Evolutionary conservation across 2,888 invertebrate genomes (phyloP).

Genomic region (Drosophila subquinaria): DNA sequence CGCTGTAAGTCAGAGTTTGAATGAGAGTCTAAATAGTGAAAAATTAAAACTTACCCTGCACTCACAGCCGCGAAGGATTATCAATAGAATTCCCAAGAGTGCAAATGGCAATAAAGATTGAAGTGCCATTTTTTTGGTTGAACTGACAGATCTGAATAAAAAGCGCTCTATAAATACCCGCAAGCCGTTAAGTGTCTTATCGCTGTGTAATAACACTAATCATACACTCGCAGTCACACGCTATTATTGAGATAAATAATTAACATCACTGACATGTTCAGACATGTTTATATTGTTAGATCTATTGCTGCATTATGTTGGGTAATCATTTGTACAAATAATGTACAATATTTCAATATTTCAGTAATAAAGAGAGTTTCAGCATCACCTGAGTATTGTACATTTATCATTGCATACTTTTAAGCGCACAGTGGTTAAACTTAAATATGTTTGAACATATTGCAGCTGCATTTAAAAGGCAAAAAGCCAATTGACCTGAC

Average conservation of each 20-base stretch:
- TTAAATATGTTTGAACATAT: conserved; percentile 30
- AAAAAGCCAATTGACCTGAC: conserved; percentile 74
- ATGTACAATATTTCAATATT: neutral
- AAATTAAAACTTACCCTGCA: neutral
- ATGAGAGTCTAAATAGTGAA: neutral
- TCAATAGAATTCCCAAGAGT: neutral
- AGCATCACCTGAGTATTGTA: neutral
- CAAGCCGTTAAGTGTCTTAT: neutral
- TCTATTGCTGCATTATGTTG: neutral
- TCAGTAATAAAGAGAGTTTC: neutral
- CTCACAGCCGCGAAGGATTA: neutral
- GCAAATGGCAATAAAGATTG: neutral
- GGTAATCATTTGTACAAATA: conserved; percentile 3
- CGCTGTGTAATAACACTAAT: neutral
- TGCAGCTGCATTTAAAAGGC: conserved; percentile 50
- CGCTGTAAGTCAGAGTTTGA: neutral
- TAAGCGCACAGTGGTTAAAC: conserved; percentile 29
- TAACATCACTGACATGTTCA: conserved; percentile 12
- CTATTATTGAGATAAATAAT: conserved; percentile 7
- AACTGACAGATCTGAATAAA: neutral
- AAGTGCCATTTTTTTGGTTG: neutral
- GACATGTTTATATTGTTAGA: neutral
- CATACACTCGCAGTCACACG: conserved; percentile 1
- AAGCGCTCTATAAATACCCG: neutral
- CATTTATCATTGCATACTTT: conserved; percentile 46